Evolutionary conservation across 2,888 invertebrate genomes (phyloP).

Genomic region (Malthinus flaveolus): DNA sequence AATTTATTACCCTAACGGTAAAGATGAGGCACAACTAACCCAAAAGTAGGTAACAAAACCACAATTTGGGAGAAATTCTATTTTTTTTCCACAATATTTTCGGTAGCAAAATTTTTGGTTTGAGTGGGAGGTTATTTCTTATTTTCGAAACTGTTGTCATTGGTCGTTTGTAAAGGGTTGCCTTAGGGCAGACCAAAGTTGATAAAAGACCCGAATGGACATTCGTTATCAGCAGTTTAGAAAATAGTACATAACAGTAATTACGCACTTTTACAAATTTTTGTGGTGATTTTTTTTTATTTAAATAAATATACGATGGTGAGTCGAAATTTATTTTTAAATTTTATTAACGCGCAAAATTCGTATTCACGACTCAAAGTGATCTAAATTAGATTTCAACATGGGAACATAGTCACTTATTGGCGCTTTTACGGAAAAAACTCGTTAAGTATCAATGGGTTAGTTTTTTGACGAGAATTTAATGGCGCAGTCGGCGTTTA

Average conservation of each 20-base stretch:
- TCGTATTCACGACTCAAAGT: too few relatives aligned
- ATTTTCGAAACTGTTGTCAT: constrained; percentile 28
- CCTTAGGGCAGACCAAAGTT: constrained; percentile 28
- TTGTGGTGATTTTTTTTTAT: not conserved
- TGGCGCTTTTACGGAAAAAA: not conserved
- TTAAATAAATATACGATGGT: not conserved
- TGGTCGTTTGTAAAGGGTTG: constrained; percentile 36
- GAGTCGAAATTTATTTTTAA: not conserved
- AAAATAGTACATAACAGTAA: constrained; percentile 3
- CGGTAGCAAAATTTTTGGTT: constrained; percentile 8
- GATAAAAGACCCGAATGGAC: constrained; percentile 27
- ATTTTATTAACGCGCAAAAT: not conserved
- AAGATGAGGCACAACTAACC: constrained; percentile 12
- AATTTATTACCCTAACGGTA: constrained; percentile 16
- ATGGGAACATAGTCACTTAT: too few relatives aligned
- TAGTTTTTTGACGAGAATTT: too few relatives aligned
- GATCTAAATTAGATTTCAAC: too few relatives aligned
- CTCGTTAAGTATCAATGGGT: too few relatives aligned
- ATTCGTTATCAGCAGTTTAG: constrained; percentile 22
- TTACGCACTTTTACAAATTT: not conserved
- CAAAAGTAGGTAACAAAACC: constrained; percentile 27
- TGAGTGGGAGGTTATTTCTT: constrained; percentile 25
- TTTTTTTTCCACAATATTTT: constrained; percentile 13
- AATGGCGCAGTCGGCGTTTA: too few relatives aligned
- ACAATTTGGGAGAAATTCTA: constrained; percentile 16